Conservation (phyloP, 2,888 invertebrate species). For the Spisula solida region DNA sequence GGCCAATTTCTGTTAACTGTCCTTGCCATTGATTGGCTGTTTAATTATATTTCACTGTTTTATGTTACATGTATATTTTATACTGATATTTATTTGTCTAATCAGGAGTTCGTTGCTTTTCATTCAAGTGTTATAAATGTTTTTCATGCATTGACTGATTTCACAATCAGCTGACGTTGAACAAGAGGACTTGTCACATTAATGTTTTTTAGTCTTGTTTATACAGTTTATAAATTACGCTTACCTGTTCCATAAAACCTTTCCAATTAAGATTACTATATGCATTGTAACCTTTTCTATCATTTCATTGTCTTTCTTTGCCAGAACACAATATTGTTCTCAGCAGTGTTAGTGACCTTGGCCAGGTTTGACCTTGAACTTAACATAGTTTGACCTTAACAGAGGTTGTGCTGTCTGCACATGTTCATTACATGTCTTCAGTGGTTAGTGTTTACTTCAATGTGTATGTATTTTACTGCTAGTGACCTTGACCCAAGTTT, state of each 20-base stretch:
- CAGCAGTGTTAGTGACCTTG: too few species aligned
- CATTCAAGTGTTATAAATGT: not conserved
- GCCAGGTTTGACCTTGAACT: too few species aligned
- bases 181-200: not conserved
- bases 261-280: not conserved
- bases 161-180: not conserved
- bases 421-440: too few species aligned
- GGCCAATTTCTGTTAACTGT: not conserved
- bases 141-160: not conserved
- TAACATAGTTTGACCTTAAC: too few species aligned
- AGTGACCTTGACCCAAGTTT: too few species aligned
- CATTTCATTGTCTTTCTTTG: too few species aligned
- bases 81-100: not conserved
- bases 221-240: not conserved
- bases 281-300: too few species aligned
- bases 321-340: too few species aligned
- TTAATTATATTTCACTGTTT: not conserved
- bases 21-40: conserved; percentile 8
- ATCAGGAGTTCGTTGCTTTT: not conserved
- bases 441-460: too few species aligned
- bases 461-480: too few species aligned
- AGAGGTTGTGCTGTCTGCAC: too few species aligned
- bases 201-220: not conserved
- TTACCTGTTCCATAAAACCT: not conserved
- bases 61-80: not conserved